phyloP scores from a whole-genome alignment of 2,797 vertebrate species.

The Sebastes miniatus region DNA sequence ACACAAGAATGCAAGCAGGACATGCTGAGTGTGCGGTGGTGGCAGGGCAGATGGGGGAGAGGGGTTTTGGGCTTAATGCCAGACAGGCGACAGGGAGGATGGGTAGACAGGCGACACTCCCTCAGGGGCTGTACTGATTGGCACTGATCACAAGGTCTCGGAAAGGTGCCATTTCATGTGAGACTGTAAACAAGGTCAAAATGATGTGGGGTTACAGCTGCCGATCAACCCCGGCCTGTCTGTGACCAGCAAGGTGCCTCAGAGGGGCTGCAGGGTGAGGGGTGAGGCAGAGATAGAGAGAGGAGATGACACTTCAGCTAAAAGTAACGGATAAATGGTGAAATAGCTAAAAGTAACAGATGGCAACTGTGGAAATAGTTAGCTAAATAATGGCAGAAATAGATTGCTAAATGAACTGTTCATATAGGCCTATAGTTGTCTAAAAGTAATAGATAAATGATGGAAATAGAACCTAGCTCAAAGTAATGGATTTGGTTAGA shows the following conservation, averaged over 20 bases:
- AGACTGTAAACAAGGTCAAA: slow-evolving; percentile 79
- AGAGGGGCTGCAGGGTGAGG: slow-evolving; percentile 10
- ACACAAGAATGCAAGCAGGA: slow-evolving; percentile 14
- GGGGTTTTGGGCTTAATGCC: slow-evolving; percentile 23
- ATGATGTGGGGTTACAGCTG: slow-evolving; percentile 63
- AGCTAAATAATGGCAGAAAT: not conserved
- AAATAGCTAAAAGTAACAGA: not conserved
- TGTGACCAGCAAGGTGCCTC: slow-evolving; percentile 46
- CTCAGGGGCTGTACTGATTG: slow-evolving; percentile 61
- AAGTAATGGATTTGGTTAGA: not conserved
- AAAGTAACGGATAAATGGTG: not conserved
- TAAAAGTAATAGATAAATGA: not conserved
- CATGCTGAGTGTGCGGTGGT: slow-evolving; percentile 12
- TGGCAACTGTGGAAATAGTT: not conserved
- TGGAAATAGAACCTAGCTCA: not conserved
- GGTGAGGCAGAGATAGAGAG: not conserved
- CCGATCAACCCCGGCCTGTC: slow-evolving; percentile 28
- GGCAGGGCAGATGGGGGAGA: slow-evolving; percentile 25
- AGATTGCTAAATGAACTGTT: not conserved
- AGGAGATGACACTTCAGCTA: not conserved
- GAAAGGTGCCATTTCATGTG: slow-evolving; percentile 69
- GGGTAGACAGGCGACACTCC: slow-evolving; percentile 57
- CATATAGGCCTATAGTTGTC: not conserved
- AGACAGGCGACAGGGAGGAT: slow-evolving; percentile 50
- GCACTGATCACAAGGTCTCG: slow-evolving; percentile 70